Conservation (phyloP, 30 jellyfish, hydroid and myxozoan species). For the Aurelia sp. region DNA sequence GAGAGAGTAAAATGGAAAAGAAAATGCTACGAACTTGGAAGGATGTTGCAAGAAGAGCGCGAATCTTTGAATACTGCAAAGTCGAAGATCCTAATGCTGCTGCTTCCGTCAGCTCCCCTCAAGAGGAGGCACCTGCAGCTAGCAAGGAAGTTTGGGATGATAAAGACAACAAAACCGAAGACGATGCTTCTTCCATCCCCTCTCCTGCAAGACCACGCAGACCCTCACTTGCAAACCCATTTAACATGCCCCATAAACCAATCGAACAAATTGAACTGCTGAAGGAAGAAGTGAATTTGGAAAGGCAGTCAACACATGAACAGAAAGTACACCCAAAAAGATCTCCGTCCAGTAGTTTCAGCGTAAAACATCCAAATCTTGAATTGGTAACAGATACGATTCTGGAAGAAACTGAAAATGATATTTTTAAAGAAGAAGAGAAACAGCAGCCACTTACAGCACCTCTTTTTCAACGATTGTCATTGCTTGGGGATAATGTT, state of each 20-base stretch:
- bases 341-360: constrained; percentile 21
- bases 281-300: constrained; percentile 86
- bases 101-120: neutral
- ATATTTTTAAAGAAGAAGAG: constrained; percentile 31
- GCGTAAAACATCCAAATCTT: neutral
- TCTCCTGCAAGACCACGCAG: constrained; percentile 29
- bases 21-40: constrained; percentile 49
- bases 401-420: constrained; percentile 28
- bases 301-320: constrained; percentile 3
- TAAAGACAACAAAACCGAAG: constrained; percentile 2
- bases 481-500: constrained; percentile 72
- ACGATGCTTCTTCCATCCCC: too few relatives aligned
- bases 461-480: constrained; percentile 66
- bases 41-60: constrained; percentile 68
- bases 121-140: constrained; percentile 1
- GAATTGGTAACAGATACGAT: constrained; percentile 21
- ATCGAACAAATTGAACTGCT: constrained; percentile 84
- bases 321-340: neutral
- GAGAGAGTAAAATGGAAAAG: neutral
- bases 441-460: neutral
- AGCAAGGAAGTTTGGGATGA: neutral
- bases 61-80: constrained; percentile 48
- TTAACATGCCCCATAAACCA: constrained; percentile 86
- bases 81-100: constrained; percentile 53
- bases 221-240: constrained; percentile 60